Evolutionary conservation across 2,113 vertebrate genomes (phyloP), one percentile per base, ranked within the genome.

Genomic region (Sinocyclocheilus anshuiensis): DNA sequence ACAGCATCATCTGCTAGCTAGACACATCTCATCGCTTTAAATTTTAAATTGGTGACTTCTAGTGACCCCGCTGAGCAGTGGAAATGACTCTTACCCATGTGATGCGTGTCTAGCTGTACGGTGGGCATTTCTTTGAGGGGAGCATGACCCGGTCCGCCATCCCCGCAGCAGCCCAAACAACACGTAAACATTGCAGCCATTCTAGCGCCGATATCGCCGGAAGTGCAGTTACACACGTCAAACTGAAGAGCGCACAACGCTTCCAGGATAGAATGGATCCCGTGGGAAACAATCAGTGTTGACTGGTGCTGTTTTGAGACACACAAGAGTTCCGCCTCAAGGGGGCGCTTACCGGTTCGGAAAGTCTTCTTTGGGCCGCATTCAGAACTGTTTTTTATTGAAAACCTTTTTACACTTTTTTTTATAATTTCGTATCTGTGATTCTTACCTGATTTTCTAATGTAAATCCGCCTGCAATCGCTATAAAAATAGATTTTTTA

Each of bases 81-180:
- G 53, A 36, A 39, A 11, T 72, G 29, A 36, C 45, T 61, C 95
- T 94, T 90, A 99, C 98, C 98, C 97, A 99, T 99, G 90, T 96
- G 96, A 88, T 98, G 97, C 45, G 97, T 99, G 77, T 99, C 97
- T 89, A 99, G 89, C 91, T 98, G 97, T 74, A 99, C 98, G 0
- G 95, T 96, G 48, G 97, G 97, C 97, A 99, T 99, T 91, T 99
- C 97, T 94, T 99, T 98, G 33, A 99, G 95, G 20, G 96, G 96
- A 74, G 98, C 96, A 89, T 97, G 97, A 0, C 97, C 97, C 0
- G 95, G 90, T 26, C 95, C 96, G 65, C 95, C 96, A 89, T 97
- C 96, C 74, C 95, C 92, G 92, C 97, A 99, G 89, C 97, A 98
- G 6, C 96, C 92, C 55, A 97, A 89, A 93, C 97, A 98, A 91